Evolutionary conservation across 2,888 invertebrate genomes (phyloP), one percentile per base, ranked within the genome.

Genomic region (Caenorhabditis wallacei): DNA sequence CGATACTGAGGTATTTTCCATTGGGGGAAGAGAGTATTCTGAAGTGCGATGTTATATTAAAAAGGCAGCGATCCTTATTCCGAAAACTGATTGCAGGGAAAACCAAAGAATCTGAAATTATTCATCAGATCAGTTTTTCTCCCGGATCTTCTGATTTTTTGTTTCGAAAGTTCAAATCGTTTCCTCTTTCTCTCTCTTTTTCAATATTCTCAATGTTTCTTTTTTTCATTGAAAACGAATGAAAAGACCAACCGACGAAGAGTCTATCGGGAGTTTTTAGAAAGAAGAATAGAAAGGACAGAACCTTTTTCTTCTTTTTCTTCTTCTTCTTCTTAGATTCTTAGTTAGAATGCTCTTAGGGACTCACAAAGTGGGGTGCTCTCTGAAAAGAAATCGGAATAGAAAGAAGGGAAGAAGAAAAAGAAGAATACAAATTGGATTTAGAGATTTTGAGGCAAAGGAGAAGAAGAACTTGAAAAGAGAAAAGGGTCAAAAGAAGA

Each of bases 1-100:
- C 10, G 86, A 90, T 59, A 90, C 88, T 46, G 88, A 91, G 84
- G 88, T 87, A 30, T 30, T 30, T 30, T 8, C 30, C 22, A 18
- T 22, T 20, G 2, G 20, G n/a, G 61, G 1, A 16, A 24, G 11
- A 18, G 10, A 11, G 43, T 2, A 13, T 57, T 1, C 57, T 59
- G 57, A 59, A 54, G 22, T n/a, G n/a, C n/a, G n/a, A n/a, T n/a
- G n/a, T n/a, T n/a, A n/a, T n/a, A n/a, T 54, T 24, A n/a, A 56
- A 22, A 56, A 56, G 7, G n/a, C n/a, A n/a, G n/a, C n/a, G n/a
- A n/a, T n/a, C n/a, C n/a, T n/a, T n/a, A n/a, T n/a, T n/a, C n/a
- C n/a, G n/a, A n/a, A n/a, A n/a, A n/a, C n/a, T n/a, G n/a, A n/a
- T n/a, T n/a, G n/a, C n/a, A n/a, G n/a, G n/a, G n/a, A n/a, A n/a